These are phyloP conservation scores for Lophotis ruficrista DNA, from an alignment of 2,113 vertebrate species.

Conservation along the genomic window DNA sequence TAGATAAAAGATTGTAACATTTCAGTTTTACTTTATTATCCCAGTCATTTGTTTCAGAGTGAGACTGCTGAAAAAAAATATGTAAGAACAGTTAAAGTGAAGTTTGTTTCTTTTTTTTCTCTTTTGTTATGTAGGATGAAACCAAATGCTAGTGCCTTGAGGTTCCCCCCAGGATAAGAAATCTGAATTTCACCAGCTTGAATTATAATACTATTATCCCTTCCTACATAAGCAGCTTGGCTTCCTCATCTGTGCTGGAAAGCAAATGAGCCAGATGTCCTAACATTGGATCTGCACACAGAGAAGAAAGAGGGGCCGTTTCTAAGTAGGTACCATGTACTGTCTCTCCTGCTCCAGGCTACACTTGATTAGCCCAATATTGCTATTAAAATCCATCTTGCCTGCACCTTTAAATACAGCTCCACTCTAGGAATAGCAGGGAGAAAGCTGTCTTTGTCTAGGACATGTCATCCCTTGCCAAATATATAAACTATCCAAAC, in stretches of 20 bases:
- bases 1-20: neutral
- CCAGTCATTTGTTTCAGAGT: neutral
- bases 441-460: neutral
- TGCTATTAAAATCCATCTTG: neutral
- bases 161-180: neutral
- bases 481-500: neutral
- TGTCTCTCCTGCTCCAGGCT: neutral
- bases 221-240: neutral
- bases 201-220: neutral
- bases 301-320: neutral
- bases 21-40: neutral
- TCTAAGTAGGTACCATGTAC: neutral
- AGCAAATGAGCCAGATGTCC: neutral
- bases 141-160: neutral
- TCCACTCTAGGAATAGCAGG: neutral
- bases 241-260: neutral
- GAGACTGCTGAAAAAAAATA: neutral
- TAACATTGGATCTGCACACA: neutral
- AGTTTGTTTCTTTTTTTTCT: neutral
- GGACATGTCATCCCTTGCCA: neutral
- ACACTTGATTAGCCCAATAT: neutral
- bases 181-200: neutral
- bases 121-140: neutral
- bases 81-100: neutral
- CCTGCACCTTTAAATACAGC: neutral